Evolutionary conservation across 2,113 vertebrate species (phyloP).

Genomic region (Leptobrachium ailaonicum): DNA sequence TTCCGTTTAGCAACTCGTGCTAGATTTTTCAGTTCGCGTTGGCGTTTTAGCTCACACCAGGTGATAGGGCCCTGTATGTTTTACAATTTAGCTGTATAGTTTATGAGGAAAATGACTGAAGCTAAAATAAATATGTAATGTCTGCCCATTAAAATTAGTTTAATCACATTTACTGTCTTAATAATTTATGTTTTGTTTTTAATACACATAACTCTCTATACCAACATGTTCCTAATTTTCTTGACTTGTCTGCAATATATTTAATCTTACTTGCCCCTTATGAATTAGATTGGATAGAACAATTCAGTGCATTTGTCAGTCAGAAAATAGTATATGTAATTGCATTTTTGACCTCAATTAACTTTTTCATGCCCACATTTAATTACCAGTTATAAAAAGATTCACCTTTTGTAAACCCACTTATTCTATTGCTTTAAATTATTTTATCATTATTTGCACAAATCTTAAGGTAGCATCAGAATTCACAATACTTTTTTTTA

Average conservation of each 20-base stretch:
- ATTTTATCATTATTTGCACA: conserved; percentile 9
- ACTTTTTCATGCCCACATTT: conserved; percentile 79
- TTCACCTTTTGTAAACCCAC: no score
- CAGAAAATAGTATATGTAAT: conserved; percentile 72
- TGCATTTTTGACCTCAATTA: conserved; percentile 81
- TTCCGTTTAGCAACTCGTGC: no score
- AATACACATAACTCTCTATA: no score
- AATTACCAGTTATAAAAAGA: conserved; percentile 74
- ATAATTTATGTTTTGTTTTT: no score
- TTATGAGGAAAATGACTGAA: no score
- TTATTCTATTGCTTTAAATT: conserved; percentile 13
- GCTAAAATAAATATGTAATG: no score
- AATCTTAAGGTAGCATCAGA: background rate
- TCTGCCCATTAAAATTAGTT: no score
- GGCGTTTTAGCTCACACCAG: no score
- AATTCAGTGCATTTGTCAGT: conserved; percentile 66
- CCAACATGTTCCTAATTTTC: conserved; percentile 1
- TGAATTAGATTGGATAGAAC: conserved; percentile 49
- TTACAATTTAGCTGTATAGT: no score
- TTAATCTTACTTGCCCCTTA: background rate
- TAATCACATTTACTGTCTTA: no score
- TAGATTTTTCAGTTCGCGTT: no score
- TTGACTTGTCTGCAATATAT: conserved; percentile 6
- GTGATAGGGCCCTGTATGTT: no score
- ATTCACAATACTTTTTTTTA: background rate